A percentile compares a stretch with the other conserved stretches of the same genome.
phyloP scores from a whole-genome alignment of 2,113 vertebrate genomes.

The Corythornis vintsioides region DNA sequence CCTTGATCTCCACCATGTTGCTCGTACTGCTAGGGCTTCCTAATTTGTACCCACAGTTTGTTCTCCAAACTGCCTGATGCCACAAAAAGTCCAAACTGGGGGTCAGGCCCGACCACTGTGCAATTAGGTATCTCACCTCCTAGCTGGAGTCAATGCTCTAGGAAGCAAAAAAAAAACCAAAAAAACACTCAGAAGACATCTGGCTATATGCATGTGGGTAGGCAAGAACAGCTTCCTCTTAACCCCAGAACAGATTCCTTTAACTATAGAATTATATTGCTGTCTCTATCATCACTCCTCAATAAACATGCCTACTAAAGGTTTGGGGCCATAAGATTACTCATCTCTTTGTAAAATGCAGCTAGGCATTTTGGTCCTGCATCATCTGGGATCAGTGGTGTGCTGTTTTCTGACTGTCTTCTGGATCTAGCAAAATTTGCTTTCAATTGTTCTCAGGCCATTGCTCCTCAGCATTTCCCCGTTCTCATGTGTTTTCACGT shows the following conservation, averaged over 20 bases:
- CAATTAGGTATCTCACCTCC: background rate
- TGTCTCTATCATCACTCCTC: background rate
- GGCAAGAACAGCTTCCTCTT: background rate
- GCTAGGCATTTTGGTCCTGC: background rate
- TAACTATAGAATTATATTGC: background rate
- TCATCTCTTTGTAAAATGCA: background rate
- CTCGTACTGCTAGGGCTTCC: background rate
- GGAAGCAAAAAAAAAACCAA: background rate
- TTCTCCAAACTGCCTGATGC: background rate
- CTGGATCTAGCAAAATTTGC: background rate
- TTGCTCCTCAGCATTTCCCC: background rate
- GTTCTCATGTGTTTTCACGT: background rate
- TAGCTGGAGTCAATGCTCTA: accelerated
- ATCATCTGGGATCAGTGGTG: background rate
- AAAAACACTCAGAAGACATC: background rate
- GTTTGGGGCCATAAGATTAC: background rate
- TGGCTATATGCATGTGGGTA: background rate
- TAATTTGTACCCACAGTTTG: background rate
- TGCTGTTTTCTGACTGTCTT: background rate
- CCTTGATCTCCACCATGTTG: background rate
- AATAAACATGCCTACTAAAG: background rate
- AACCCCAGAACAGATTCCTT: background rate
- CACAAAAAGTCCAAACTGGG: background rate
- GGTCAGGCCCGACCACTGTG: background rate
- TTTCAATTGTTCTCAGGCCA: background rate